These are phyloP conservation scores for Todiramphus chloris DNA, from an alignment of 2,113 vertebrate species.

Conservation along the genomic window DNA sequence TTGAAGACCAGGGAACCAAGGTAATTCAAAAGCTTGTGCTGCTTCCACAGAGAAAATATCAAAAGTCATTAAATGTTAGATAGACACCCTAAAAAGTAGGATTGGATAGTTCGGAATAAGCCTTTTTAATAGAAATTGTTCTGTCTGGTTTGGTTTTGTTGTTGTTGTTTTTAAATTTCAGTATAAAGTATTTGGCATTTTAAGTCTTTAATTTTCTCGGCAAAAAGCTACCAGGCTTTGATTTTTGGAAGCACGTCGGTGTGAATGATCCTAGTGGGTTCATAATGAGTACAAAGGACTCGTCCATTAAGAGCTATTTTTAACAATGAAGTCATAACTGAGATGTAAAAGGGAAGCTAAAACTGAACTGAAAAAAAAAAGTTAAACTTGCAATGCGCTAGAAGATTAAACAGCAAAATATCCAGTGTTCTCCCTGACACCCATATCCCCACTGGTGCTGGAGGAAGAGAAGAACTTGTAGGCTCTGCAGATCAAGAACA, in stretches of 20 bases:
- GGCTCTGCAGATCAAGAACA: neutral
- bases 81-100: neutral
- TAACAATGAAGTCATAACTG: neutral
- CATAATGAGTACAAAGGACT: neutral
- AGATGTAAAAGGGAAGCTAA: neutral
- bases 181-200: neutral
- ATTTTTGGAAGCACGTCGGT: neutral
- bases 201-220: neutral
- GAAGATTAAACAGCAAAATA: neutral
- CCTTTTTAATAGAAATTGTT: neutral
- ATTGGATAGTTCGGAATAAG: neutral
- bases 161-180: neutral
- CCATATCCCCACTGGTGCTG: rapidly evolving
- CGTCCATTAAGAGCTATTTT: neutral
- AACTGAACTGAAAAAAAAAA: neutral
- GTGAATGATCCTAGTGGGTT: neutral
- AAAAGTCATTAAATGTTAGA: neutral
- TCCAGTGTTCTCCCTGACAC: rapidly evolving
- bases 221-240: neutral
- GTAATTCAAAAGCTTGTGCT: neutral
- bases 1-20: neutral
- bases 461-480: neutral
- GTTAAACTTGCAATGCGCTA: neutral
- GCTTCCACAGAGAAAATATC: neutral
- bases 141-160: neutral